Conservation (phyloP, 2,888 invertebrate genomes). For the Onthophagus sagittarius region DNA sequence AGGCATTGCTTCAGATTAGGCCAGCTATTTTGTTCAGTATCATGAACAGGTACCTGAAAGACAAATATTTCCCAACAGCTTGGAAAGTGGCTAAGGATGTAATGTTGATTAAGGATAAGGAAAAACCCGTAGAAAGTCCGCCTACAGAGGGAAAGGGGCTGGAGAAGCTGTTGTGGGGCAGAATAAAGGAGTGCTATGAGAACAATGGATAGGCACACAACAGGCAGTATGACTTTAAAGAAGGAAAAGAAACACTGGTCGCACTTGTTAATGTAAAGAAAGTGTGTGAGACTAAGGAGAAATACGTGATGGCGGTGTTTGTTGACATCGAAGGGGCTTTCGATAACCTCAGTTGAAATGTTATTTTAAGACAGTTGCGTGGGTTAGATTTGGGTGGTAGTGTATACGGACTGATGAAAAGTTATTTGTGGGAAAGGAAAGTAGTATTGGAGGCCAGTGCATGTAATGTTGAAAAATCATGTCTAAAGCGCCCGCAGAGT, state of each 20-base stretch:
- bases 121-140: not conserved
- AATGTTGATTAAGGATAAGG: not conserved
- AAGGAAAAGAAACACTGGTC: constrained; percentile 4
- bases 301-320: constrained; percentile 19
- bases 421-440: no score
- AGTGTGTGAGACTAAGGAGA: not conserved
- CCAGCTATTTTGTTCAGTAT: no score
- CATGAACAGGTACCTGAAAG: no score
- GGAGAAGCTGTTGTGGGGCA: not conserved
- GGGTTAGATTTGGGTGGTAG: no score
- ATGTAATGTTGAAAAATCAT: no score
- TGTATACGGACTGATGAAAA: no score
- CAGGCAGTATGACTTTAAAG: not conserved
- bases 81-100: constrained; percentile 2
- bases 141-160: not conserved
- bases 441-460: no score
- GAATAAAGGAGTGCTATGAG: not conserved
- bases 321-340: no score
- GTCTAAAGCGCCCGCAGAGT: no score
- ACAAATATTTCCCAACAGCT: not conserved
- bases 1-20: no score
- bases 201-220: not conserved
- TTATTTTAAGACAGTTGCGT: no score
- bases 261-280: not conserved
- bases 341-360: no score